Evolutionary conservation across 2,888 invertebrate genomes (phyloP).

Genomic region (Entomobrya proxima): DNA sequence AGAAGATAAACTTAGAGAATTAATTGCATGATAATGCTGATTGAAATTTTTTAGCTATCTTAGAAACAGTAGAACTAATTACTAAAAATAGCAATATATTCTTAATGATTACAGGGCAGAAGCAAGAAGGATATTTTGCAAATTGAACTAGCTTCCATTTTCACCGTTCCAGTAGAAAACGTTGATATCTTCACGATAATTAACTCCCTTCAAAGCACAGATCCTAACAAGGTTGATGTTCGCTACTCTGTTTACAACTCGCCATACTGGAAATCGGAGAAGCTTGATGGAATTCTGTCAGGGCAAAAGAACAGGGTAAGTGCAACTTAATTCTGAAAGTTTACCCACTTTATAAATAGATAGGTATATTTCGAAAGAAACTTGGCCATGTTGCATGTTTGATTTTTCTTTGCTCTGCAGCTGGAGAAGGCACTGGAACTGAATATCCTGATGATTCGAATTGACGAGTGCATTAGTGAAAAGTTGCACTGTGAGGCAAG

Average conservation of each 20-base stretch:
- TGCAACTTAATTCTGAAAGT: too few relatives aligned
- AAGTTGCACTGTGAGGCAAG: conserved; percentile 83
- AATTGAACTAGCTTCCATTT: conserved; percentile 82
- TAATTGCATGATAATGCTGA: too few relatives aligned
- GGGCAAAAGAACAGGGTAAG: conserved; percentile 81
- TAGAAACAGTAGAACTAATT: too few relatives aligned
- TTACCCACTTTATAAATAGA: too few relatives aligned
- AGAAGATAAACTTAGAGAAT: too few relatives aligned
- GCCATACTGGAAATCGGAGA: conserved; percentile 92
- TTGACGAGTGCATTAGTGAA: conserved; percentile 92
- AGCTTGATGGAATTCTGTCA: conserved; percentile 89
- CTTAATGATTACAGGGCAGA: conserved; percentile 78
- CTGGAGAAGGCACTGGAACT: conserved; percentile 85
- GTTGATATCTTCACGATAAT: conserved; percentile 96
- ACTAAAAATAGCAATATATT: too few relatives aligned
- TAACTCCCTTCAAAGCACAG: conserved; percentile 81
- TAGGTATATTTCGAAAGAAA: too few relatives aligned
- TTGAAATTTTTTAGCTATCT: too few relatives aligned
- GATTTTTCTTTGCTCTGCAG: too few relatives aligned
- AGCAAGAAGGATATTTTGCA: conserved; percentile 87
- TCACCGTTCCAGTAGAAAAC: conserved; percentile 88
- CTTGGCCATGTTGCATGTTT: too few relatives aligned
- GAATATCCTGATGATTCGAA: conserved; percentile 90
- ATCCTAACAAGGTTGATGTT: conserved; percentile 83
- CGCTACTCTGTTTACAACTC: conserved; percentile 95